Percentiles rank a stretch among this genome's conserved stretches.
Evolutionary conservation across 2,888 invertebrate genomes (phyloP).

Genomic region (Ophion obscuratus): DNA sequence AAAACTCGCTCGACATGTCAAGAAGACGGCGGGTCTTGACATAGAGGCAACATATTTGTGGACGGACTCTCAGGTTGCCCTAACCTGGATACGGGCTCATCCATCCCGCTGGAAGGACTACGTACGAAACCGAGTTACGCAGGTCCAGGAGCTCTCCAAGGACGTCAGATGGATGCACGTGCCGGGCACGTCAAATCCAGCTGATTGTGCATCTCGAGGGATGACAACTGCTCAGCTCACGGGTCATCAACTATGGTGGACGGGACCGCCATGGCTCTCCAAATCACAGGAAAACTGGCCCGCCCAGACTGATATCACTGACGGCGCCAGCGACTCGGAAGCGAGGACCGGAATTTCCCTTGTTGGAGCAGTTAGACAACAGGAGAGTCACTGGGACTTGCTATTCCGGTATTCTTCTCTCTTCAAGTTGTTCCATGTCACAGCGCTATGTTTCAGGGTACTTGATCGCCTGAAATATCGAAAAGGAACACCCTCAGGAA

Average conservation of each 20-base stretch:
- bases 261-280: constrained; percentile 36
- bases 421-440: constrained; percentile 8
- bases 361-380: background rate
- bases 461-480: background rate
- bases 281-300: constrained; percentile 10
- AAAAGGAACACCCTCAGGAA: background rate
- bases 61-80: constrained; percentile 59
- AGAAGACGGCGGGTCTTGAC: too few relatives aligned
- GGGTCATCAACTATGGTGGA: constrained; percentile 28
- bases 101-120: constrained; percentile 64
- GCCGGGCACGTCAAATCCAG: constrained; percentile 61
- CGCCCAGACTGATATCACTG: background rate
- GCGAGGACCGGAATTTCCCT: background rate
- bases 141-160: constrained; percentile 57
- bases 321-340: background rate
- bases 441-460: background rate
- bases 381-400: constrained; percentile 1
- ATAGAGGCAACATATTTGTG: constrained; percentile 45
- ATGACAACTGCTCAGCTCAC: background rate
- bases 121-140: constrained; percentile 71
- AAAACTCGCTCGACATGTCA: too few relatives aligned
- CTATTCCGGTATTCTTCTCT: constrained; percentile 8
- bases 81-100: constrained; percentile 64
- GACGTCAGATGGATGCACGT: constrained; percentile 41
- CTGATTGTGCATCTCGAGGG: constrained; percentile 40